Evolutionary conservation across 2,797 vertebrate species (phyloP), one percentile per base, ranked within the genome.

Genomic region (Bufotes viridis): DNA sequence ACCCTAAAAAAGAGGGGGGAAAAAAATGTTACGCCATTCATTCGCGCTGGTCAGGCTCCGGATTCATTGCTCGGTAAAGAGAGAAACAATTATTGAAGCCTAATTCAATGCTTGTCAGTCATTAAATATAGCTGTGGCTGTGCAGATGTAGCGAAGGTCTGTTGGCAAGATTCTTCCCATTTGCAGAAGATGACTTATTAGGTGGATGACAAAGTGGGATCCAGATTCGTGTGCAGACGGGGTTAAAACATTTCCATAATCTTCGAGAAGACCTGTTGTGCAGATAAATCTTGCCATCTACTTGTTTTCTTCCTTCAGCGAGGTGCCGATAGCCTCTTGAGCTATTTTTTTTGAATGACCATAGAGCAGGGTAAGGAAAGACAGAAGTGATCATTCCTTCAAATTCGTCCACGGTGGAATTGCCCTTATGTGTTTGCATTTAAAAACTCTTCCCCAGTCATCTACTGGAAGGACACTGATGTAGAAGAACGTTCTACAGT

Each of bases 1-100:
- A 93, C 94, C 94, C 93, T 90, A 67, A 86, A 82, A 65, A 90
- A 75, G 49, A 61, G 42, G 42, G 42, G 42, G 42, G 6, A 20
- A 91, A 86, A 89, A 87, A 87, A 82, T 89, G 81, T 83, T 89
- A 72, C 74, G 26, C 88, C 88, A 84, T 87, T 92, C 86, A 88
- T 87, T 89, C 75, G 53, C 17, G 20, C 55, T 20, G 88, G 87
- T 83, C 55, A 24, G 81, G 81, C 74, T 60, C 79, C 20, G 74
- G 75, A 89, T 87, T 84, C 85, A 89, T 84, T 78, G 88, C 88
- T 82, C 57, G 61, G 88, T 89, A 89, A 89, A 85, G 84, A 86
- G 79, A 89, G 88, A 86, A 89, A 83, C 74, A 70, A 89, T 87
- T 82, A 89, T 89, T 89, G 83, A 72, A 79, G 85, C 74, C 75